Conservation (phyloP, 2,888 invertebrate genomes). For the Tipula helvola region DNA sequence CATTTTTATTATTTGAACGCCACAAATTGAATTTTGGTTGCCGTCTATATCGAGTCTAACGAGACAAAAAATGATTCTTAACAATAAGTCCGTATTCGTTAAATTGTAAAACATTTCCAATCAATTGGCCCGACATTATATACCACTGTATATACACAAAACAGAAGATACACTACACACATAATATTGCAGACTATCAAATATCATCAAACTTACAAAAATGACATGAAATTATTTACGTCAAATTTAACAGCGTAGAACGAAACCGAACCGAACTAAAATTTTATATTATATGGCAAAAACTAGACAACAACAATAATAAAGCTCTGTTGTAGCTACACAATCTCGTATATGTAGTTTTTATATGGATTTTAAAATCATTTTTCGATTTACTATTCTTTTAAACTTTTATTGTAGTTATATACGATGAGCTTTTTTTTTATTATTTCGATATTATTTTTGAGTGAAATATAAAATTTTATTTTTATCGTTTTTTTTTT, state of each 20-base stretch:
- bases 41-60: too few relatives aligned
- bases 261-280: neutral
- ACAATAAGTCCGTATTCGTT: too few relatives aligned
- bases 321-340: neutral
- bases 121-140: neutral
- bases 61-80: too few relatives aligned
- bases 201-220: neutral
- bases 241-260: neutral
- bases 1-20: too few relatives aligned
- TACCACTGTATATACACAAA: too few relatives aligned
- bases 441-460: conserved; percentile 4
- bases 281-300: neutral
- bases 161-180: neutral
- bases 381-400: neutral
- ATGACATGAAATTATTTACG: neutral
- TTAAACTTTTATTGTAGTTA: neutral
- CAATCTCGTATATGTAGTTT: neutral
- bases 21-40: too few relatives aligned
- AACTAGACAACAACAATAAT: neutral
- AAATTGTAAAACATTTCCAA: neutral
- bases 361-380: neutral
- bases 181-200: neutral
- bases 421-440: neutral
- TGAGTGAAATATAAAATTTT: conserved; percentile 4
- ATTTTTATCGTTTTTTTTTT: neutral